A percentile compares a stretch with the other conserved stretches of the same genome.
These are phyloP conservation scores for Gonioctena quinquepunctata DNA, from an alignment of 1,140 invertebrate species.

Conservation along the genomic window DNA sequence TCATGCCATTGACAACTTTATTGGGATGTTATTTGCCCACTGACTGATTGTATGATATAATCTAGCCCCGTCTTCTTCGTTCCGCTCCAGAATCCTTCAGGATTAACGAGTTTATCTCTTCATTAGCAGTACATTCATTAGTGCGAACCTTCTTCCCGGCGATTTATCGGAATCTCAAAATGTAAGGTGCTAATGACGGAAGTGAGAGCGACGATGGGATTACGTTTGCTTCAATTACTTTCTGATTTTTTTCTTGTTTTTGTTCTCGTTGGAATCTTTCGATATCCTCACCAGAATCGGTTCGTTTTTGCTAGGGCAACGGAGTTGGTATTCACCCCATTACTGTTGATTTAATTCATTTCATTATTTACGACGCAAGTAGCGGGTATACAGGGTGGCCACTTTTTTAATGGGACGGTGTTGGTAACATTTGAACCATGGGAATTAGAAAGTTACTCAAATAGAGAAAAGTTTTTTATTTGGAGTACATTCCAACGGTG, in stretches of 20 bases:
- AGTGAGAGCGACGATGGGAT: neutral
- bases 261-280: no score
- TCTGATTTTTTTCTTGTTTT: neutral
- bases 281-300: no score
- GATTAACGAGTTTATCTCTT: slow-evolving; percentile 30
- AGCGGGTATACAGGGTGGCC: no score
- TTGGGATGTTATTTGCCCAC: slow-evolving; percentile 19
- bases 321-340: no score
- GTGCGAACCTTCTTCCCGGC: neutral
- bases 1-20: slow-evolving; percentile 7
- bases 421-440: no score
- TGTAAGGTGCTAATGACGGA: neutral
- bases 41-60: slow-evolving; percentile 29
- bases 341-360: no score
- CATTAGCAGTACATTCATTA: slow-evolving; percentile 26
- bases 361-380: no score
- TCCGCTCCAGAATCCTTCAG: neutral
- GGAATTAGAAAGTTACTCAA: no score
- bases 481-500: no score
- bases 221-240: neutral
- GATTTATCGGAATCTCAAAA: neutral
- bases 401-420: no score
- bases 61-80: neutral
- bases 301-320: no score
- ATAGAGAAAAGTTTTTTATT: no score